Conservation (phyloP, 2,113 vertebrate species). For the Amblyopsis rosae region DNA sequence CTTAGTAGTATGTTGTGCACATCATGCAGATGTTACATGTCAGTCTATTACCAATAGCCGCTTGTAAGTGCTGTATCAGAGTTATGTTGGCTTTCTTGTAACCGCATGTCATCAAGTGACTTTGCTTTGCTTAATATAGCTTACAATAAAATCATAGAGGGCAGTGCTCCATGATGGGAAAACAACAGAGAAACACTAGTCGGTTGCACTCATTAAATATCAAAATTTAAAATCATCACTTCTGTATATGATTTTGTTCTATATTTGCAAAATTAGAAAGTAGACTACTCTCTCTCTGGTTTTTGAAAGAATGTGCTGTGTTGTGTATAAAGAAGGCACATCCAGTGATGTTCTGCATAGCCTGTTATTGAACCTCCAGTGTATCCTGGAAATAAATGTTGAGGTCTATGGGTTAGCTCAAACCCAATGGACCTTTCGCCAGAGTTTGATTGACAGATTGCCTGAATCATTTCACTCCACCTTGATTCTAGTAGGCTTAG, state of each 20-base stretch:
- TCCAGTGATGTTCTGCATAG: conserved; percentile 36
- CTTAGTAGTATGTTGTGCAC: no score
- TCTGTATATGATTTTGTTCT: no score
- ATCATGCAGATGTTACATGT: conserved; percentile 6
- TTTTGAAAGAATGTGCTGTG: no score
- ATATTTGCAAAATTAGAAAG: no score
- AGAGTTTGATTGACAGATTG: no score
- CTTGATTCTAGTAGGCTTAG: no score
- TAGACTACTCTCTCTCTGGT: no score
- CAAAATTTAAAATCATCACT: not conserved
- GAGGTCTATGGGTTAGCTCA: conserved; percentile 5
- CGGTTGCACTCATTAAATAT: not conserved
- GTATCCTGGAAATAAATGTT: conserved; percentile 2
- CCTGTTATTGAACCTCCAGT: conserved; percentile 24
- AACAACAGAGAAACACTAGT: not conserved
- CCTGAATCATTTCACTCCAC: no score
- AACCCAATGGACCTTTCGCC: conserved; percentile 2
- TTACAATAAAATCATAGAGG: not conserved
- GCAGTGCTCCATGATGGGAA: not conserved
- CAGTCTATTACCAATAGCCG: conserved; percentile 6
- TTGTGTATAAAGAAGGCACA: no score
- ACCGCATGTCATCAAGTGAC: conserved; percentile 19
- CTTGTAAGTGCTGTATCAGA: conserved; percentile 24
- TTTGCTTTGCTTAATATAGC: not conserved
- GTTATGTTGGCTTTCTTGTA: conserved; percentile 40